Conservation (phyloP, 2,797 vertebrate genomes). For the Sarcoramphus papa region DNA sequence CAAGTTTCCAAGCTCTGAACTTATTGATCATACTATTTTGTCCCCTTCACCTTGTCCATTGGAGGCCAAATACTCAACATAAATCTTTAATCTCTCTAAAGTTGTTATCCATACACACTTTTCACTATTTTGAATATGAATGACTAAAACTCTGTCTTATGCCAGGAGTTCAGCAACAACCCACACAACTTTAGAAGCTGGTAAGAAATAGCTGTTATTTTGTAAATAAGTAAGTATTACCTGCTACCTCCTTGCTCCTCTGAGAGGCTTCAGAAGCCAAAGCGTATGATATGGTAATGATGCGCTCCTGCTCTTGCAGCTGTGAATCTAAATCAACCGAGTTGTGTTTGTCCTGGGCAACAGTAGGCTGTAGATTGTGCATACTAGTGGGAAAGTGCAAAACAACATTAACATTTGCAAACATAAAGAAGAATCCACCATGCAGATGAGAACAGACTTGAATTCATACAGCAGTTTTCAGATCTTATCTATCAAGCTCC, state of each 20-base stretch:
- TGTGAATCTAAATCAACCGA: conserved; percentile 82
- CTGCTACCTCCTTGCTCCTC: conserved; percentile 96
- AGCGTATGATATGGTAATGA: conserved; percentile 96
- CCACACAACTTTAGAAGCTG: not conserved
- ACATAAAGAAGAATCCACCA: not conserved
- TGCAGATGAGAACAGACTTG: not conserved
- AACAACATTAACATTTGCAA: conserved; percentile 46
- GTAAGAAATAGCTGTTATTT: conserved; percentile 39
- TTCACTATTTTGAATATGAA: not conserved
- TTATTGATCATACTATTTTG: not conserved
- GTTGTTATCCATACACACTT: not conserved
- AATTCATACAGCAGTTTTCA: not conserved
- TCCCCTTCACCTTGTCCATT: not conserved
- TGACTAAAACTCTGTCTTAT: not conserved
- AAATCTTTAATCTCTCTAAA: not conserved
- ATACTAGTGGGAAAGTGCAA: conserved; percentile 74
- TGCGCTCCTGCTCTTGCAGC: conserved; percentile 91
- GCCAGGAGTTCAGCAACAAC: conserved; percentile 3
- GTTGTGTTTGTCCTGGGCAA: conserved; percentile 79
- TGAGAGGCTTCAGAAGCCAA: conserved; percentile 95
- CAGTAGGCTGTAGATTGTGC: conserved; percentile 81
- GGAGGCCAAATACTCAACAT: not conserved
- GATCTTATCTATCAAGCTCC: not conserved
- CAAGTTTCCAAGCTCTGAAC: not conserved
- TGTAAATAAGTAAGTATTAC: conserved; percentile 76